Conservation (phyloP, 2,113 vertebrate species). For the Rhynchomys soricoides region DNA sequence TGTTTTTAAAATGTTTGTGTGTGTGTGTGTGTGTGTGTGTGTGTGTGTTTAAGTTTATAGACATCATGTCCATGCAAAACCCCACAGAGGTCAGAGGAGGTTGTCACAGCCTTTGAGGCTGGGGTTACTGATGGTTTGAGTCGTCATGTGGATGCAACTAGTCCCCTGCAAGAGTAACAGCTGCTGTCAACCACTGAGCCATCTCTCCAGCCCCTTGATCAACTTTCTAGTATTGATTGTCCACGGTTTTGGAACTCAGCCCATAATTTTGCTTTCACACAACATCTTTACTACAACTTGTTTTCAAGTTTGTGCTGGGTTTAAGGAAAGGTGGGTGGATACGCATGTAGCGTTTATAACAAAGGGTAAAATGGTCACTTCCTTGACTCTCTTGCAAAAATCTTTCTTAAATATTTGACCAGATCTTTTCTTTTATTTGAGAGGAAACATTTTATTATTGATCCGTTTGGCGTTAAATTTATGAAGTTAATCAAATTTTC, state of each 20-base stretch:
- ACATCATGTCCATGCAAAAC: neutral
- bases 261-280: neutral
- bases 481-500: neutral
- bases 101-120: neutral
- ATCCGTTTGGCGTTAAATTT: neutral
- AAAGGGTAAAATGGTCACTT: neutral
- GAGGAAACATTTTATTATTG: conserved; percentile 21
- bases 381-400: neutral
- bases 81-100: neutral
- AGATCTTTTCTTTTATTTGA: neutral
- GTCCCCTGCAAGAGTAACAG: neutral
- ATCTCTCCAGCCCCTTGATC: neutral
- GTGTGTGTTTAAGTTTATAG: neutral
- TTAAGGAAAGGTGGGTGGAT: neutral
- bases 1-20: neutral
- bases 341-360: neutral
- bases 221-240: neutral
- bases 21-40: neutral
- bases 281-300: neutral
- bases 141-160: neutral
- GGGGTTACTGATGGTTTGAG: neutral
- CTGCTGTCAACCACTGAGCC: no score
- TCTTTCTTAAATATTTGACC: neutral
- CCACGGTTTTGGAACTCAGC: neutral
- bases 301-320: neutral